These are phyloP conservation scores for Apis florea DNA, from an alignment of 1,140 invertebrate genomes.

Conservation along the genomic window DNA sequence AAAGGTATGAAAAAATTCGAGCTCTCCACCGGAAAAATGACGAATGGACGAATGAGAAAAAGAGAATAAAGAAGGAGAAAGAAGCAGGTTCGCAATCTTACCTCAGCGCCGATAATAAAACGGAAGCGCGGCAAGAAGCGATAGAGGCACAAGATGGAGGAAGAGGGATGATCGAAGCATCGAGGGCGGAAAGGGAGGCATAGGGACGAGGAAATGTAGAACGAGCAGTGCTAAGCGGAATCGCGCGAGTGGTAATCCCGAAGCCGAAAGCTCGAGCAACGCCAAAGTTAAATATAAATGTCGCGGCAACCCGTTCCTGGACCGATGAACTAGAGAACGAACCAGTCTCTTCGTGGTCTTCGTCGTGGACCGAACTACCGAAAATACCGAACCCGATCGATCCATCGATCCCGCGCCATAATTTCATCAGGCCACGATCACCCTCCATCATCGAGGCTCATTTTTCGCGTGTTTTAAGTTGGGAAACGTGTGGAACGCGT, in stretches of 20 bases:
- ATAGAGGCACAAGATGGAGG: no score
- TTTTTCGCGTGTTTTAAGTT: neutral
- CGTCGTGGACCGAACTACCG: slow-evolving; percentile 65
- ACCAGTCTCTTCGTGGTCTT: slow-evolving; percentile 77
- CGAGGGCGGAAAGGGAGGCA: slow-evolving; percentile 12
- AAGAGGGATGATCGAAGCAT: neutral
- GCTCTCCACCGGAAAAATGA: no score
- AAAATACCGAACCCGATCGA: slow-evolving; percentile 52
- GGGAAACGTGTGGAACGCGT: neutral
- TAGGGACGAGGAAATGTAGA: slow-evolving; percentile 37
- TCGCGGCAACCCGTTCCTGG: slow-evolving; percentile 73
- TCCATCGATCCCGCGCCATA: slow-evolving; percentile 21
- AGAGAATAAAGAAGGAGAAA: neutral
- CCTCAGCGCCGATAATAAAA: slow-evolving; percentile 44
- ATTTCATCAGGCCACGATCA: slow-evolving; percentile 1
- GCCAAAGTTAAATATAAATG: slow-evolving; percentile 81
- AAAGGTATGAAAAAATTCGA: no score
- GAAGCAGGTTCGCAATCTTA: neutral
- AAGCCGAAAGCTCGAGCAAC: slow-evolving; percentile 76
- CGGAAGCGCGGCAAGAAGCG: neutral
- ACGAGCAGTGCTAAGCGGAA: slow-evolving; percentile 30
- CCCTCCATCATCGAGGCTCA: slow-evolving; percentile 11
- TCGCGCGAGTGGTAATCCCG: slow-evolving; percentile 14
- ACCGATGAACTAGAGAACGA: slow-evolving; percentile 73
- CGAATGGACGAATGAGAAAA: neutral